Conservation (phyloP, 2,797 vertebrate species). For the Enteromius anoplus region DNA sequence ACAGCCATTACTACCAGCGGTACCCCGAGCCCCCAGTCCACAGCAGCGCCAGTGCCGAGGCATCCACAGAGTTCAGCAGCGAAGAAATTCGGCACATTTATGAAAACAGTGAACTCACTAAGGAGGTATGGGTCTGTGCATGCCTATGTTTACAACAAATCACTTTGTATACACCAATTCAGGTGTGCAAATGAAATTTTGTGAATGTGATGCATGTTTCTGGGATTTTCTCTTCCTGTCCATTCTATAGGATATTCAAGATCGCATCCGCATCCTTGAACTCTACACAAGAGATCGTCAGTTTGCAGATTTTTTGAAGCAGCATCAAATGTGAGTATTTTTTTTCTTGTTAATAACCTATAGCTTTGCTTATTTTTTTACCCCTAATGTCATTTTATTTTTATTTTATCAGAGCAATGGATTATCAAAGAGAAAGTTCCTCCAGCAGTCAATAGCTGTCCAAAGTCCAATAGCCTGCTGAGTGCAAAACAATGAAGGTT, state of each 20-base stretch:
- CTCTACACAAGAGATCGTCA: slow-evolving; percentile 92
- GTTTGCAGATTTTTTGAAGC: slow-evolving; percentile 91
- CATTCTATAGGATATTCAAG: slow-evolving; percentile 90
- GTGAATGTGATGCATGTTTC: slow-evolving; percentile 13
- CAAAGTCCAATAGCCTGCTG: not conserved
- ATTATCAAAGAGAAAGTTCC: slow-evolving; percentile 49
- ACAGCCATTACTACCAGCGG: slow-evolving; percentile 84
- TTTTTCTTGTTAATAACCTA: slow-evolving; percentile 10
- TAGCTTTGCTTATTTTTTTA: not conserved
- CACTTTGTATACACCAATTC: not conserved
- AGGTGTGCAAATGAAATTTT: not conserved
- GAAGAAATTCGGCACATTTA: slow-evolving; percentile 95
- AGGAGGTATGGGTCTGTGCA: slow-evolving; percentile 74
- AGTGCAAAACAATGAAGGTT: slow-evolving; percentile 22
- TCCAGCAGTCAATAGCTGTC: slow-evolving; percentile 26
- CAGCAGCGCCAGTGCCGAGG: slow-evolving; percentile 85
- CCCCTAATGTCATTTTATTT: slow-evolving; percentile 13
- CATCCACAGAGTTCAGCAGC: slow-evolving; percentile 90
- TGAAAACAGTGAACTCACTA: slow-evolving; percentile 91
- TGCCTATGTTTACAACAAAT: not conserved
- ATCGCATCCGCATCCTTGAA: slow-evolving; percentile 94
- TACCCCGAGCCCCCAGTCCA: slow-evolving; percentile 81
- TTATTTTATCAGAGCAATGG: slow-evolving; percentile 40
- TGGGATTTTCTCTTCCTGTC: slow-evolving; percentile 54
- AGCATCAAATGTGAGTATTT: slow-evolving; percentile 89